A percentile compares a stretch with the other conserved stretches of the same genome.
phyloP scores from a whole-genome alignment of 2,888 invertebrate species.

The Apoderus coryli region DNA sequence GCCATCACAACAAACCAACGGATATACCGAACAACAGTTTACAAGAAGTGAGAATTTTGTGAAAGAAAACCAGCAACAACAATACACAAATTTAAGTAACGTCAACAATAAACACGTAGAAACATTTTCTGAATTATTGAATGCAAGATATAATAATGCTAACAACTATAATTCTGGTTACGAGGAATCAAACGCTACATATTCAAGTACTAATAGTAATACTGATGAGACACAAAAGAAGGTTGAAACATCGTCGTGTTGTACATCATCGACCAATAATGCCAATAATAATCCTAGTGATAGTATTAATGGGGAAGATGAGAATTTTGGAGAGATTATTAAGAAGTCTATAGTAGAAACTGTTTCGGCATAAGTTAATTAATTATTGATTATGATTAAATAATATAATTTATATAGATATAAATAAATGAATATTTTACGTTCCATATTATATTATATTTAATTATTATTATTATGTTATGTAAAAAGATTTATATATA shows the following conservation, averaged over 20 bases:
- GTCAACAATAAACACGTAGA: constrained; percentile 52
- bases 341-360: constrained; percentile 88
- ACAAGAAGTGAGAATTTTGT: too few relatives aligned
- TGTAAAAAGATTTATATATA: constrained; percentile 34
- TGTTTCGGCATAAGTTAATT: constrained; percentile 54
- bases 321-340: constrained; percentile 83
- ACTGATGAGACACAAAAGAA: background rate
- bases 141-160: constrained; percentile 39
- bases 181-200: constrained; percentile 30
- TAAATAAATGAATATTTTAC: too few relatives aligned
- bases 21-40: too few relatives aligned
- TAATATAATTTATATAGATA: too few relatives aligned
- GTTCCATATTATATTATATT: constrained; percentile 29
- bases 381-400: too few relatives aligned
- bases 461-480: constrained; percentile 23
- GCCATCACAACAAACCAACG: too few relatives aligned
- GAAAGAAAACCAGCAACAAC: constrained; percentile 41
- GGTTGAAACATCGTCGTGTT: too few relatives aligned
- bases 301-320: constrained; percentile 38
- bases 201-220: background rate
- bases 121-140: constrained; percentile 48
- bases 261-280: constrained; percentile 23
- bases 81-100: constrained; percentile 54
- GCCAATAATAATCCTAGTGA: constrained; percentile 15
- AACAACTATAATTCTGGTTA: too few relatives aligned